Evolutionary conservation across 2,888 invertebrate species (phyloP), one percentile per base, ranked within the genome.

Genomic region (Andrena camellia): DNA sequence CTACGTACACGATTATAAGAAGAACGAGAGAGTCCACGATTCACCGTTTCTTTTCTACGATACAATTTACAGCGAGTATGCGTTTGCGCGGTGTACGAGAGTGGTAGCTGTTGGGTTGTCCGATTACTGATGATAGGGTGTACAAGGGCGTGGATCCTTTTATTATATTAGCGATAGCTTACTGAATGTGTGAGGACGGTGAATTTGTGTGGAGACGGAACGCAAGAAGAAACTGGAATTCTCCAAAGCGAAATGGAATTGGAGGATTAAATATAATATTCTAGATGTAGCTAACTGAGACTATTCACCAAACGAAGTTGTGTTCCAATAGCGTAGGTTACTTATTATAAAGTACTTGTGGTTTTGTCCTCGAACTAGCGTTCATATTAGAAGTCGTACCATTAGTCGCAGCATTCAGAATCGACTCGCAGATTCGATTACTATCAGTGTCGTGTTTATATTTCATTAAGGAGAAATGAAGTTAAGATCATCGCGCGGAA

Each of bases 291-390:
- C 52, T 79, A 88, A 92, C 92, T 92, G 92, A 92, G 92, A 92
- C 83, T 91, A 92, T 90, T 92, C 92, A 92, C 92, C 92, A 90
- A 91, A 91, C 81, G 88, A 92, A 92, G 89, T 92, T 93, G 92
- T 93, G 92, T 92, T 93, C 92, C 90, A 89, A 90, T 92, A 91
- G 89, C 83, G 85, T 92, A 92, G 88, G 86, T 87, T 90, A 90
- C 84, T 85, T 90, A 72, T 85, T 90, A 69, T 90, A 83, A 88
- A 87, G 80, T 90, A 89, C 82, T 86, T 81, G 78, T 83, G 81
- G 31, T 73, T 82, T 86, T 79, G 73, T 79, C 81, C 62, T 77
- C 63, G 78, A 83, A 86, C 71, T 82, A 78, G 81, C 52, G 78
- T 74, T 78, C 75, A 48, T 75, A 77, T 71, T 63, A 71, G 63